phyloP scores from a whole-genome alignment of 2,113 vertebrate genomes.

The Buteo buteo region DNA sequence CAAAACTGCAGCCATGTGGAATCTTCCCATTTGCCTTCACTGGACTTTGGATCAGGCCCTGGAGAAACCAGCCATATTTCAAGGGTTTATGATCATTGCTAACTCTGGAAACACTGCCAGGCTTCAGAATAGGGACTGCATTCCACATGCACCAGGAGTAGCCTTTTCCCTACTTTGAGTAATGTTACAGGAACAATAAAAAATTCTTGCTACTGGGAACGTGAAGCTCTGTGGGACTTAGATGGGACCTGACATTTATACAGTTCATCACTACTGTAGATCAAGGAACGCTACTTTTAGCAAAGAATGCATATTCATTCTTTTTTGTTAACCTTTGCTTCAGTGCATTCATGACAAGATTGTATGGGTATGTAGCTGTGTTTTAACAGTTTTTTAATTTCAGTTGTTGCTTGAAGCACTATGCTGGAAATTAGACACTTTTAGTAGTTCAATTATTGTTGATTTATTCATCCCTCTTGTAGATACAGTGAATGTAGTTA shows the following conservation, averaged over 20 bases:
- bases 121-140: neutral
- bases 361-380: slow-evolving; percentile 46
- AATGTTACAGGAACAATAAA: slow-evolving; percentile 18
- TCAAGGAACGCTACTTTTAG: neutral
- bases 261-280: slow-evolving; percentile 18
- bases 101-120: neutral
- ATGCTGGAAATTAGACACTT: slow-evolving; percentile 67
- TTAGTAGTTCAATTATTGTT: slow-evolving; percentile 70
- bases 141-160: neutral
- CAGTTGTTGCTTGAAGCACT: slow-evolving; percentile 67
- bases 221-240: neutral
- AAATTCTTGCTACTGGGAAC: neutral
- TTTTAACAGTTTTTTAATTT: slow-evolving; percentile 71
- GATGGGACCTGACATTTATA: slow-evolving; percentile 12
- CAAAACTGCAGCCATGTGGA: neutral
- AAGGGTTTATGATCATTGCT: neutral
- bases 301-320: slow-evolving; percentile 37
- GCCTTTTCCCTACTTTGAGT: slow-evolving; percentile 5
- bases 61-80: neutral
- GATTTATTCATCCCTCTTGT: slow-evolving; percentile 61
- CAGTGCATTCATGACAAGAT: slow-evolving; percentile 59
- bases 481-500: slow-evolving; percentile 57
- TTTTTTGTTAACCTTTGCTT: slow-evolving; percentile 70
- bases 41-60: neutral
- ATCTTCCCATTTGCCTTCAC: neutral